Evolutionary conservation across 2,797 vertebrate genomes (phyloP).

Genomic region (Octomys mimax): DNA sequence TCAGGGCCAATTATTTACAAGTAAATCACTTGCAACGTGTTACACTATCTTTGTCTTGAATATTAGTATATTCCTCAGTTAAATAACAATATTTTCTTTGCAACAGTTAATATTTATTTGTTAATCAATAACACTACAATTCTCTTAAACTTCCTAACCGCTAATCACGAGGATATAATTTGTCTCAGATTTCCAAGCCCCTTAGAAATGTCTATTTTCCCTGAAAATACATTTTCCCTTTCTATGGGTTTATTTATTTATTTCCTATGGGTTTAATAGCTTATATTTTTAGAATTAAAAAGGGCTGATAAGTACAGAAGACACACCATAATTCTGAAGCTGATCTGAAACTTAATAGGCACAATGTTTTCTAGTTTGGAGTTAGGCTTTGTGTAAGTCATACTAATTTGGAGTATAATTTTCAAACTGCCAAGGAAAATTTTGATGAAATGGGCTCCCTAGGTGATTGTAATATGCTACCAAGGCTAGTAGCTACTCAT

Average conservation of each 20-base stretch:
- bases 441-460: background rate
- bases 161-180: conserved; percentile 59
- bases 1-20: conserved; percentile 54
- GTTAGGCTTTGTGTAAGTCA: background rate
- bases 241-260: background rate
- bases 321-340: background rate
- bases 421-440: conserved; percentile 52
- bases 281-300: conserved; percentile 43
- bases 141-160: conserved; percentile 40
- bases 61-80: conserved; percentile 51
- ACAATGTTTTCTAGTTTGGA: conserved; percentile 20
- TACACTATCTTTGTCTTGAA: conserved; percentile 49
- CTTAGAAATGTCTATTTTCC: conserved; percentile 15
- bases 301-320: conserved; percentile 13
- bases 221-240: conserved; percentile 5
- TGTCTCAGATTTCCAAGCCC: conserved; percentile 15
- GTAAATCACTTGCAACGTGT: conserved; percentile 40
- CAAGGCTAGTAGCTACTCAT: background rate
- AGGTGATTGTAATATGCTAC: conserved; percentile 9
- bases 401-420: conserved; percentile 40
- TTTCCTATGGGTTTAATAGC: conserved; percentile 4
- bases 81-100: conserved; percentile 75
- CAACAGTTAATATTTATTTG: conserved; percentile 65
- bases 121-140: conserved; percentile 56
- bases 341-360: background rate